Evolutionary conservation across 1,140 invertebrate genomes (phyloP), one percentile per base, ranked within the genome.

Genomic region (Elysia chlorotica): DNA sequence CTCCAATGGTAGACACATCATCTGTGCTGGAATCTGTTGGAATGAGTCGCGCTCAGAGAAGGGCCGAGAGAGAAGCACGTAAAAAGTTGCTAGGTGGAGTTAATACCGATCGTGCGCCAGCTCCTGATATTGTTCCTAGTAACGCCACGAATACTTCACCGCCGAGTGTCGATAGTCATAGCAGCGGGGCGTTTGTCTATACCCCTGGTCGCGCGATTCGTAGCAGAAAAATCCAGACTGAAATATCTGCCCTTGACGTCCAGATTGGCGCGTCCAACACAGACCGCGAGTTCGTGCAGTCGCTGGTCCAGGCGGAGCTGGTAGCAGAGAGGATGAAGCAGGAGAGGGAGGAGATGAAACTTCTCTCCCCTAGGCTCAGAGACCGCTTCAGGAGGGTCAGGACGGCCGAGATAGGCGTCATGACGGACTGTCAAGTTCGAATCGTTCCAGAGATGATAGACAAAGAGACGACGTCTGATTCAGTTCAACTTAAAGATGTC

Each of bases 181-280:
- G n/a, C n/a, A n/a, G n/a, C n/a, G n/a, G n/a, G n/a, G n/a, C n/a
- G n/a, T 36, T 25, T 37, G 2, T 48, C 28, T 69, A 61, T 33
- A 25, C 74, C 4, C 36, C 73, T 6, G 54, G 65, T 23, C 33
- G 75, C 28, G 74, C 76, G 59, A 83, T 84, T n/a, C 77, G 78
- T 57, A 84, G 82, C 30, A 74, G 81, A 2, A 75, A 79, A 62
- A 81, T 82, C 35, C 82, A 84, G 56, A 84, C 82, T 3, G 80
- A 84, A n/a, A 73, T 81, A 31, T 76, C 76, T 17, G 69, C 76
- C 3, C 48, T 77, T 31, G 79, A 75, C 1, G 28, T 67, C 28
- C 35, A n/a, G n/a, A n/a, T 28, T 2, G 36, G 2, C 21, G n/a
- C 21, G 1, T 35, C 63, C 14, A 41, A 4, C 1, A 30, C 21